A percentile compares a stretch with the other conserved stretches of the same genome.
These are phyloP conservation scores for Hypercompe scribonia DNA, from an alignment of 2,888 invertebrate genomes.

Conservation along the genomic window DNA sequence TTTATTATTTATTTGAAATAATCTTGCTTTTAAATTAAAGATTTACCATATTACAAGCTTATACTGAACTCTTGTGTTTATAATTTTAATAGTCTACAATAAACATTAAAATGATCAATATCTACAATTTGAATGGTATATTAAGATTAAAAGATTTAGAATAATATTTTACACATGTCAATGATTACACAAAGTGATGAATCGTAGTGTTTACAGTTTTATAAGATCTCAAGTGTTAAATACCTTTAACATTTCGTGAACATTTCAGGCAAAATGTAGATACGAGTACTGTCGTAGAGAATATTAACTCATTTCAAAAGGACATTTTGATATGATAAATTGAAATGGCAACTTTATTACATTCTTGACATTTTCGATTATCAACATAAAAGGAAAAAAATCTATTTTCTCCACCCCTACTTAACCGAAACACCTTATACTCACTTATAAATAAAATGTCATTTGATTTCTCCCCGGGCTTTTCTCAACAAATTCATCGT, in stretches of 20 bases:
- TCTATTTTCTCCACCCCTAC: neutral
- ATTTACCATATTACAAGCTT: too few relatives aligned
- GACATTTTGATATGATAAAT: neutral
- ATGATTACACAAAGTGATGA: too few relatives aligned
- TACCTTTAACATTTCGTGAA: neutral
- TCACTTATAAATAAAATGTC: conserved; percentile 11
- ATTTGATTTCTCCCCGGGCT: conserved; percentile 2
- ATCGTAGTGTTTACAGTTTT: neutral
- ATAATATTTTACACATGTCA: too few relatives aligned
- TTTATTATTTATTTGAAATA: too few relatives aligned
- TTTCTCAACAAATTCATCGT: conserved; percentile 14
- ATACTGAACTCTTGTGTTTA: too few relatives aligned
- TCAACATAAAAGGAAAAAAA: neutral
- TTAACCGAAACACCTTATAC: neutral
- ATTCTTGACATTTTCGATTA: conserved; percentile 1
- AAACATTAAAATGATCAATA: too few relatives aligned
- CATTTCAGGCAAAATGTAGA: neutral
- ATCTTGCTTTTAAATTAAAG: too few relatives aligned
- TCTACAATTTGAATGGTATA: too few relatives aligned
- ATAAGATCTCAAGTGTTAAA: neutral
- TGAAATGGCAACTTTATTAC: neutral
- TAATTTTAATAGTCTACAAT: too few relatives aligned
- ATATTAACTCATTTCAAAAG: neutral
- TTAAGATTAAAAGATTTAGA: too few relatives aligned
- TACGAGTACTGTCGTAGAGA: neutral